phyloP scores from a whole-genome alignment of 2,888 invertebrate species.

The Agrotis puta region DNA sequence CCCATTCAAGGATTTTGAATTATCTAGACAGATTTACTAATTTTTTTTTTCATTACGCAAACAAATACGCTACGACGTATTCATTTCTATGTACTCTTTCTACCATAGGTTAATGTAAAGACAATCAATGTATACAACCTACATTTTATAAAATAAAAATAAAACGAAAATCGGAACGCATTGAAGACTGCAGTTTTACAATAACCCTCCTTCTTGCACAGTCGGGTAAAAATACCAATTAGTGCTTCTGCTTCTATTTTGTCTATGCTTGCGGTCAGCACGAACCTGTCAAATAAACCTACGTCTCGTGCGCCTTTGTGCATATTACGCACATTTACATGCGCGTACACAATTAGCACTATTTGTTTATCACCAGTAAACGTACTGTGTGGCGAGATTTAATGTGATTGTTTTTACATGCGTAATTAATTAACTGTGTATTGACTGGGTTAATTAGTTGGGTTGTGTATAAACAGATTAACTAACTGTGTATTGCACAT shows the following conservation, averaged over 20 bases:
- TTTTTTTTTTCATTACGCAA: background rate
- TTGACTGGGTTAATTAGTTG: constrained; percentile 50
- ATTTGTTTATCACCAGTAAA: constrained; percentile 60
- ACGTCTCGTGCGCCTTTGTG: constrained; percentile 14
- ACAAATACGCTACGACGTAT: too few species aligned
- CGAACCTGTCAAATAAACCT: constrained; percentile 33
- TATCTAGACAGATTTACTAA: too few species aligned
- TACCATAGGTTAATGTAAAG: too few species aligned
- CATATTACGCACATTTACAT: background rate
- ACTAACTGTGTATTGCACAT: constrained; percentile 39
- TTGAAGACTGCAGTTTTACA: too few species aligned
- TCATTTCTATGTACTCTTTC: too few species aligned
- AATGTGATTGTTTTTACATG: constrained; percentile 52
- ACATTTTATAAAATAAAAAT: background rate
- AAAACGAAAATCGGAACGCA: too few species aligned
- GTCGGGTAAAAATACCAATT: too few species aligned
- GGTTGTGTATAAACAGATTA: constrained; percentile 40
- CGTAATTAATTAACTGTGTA: constrained; percentile 45
- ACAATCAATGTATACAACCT: too few species aligned
- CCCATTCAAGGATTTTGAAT: background rate
- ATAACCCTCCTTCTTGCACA: too few species aligned
- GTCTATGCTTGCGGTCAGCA: background rate
- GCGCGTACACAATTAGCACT: constrained; percentile 50
- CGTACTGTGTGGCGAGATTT: constrained; percentile 49
- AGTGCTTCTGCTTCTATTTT: constrained; percentile 2